These are phyloP conservation scores for Bagarius yarrelli DNA, from an alignment of 2,113 vertebrate species.

Conservation along the genomic window DNA sequence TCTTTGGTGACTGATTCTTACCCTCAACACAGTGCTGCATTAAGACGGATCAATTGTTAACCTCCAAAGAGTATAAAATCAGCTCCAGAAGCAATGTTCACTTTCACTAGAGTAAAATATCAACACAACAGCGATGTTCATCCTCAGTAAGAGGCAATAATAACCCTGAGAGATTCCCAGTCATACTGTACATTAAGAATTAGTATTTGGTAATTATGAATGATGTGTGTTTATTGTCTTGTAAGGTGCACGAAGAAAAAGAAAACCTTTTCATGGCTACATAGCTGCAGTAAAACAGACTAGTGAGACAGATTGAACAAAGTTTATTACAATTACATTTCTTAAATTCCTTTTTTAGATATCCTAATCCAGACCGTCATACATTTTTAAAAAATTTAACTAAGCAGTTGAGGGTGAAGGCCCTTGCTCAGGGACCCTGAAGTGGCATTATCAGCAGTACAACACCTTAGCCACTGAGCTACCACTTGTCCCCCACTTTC, in stretches of 20 bases:
- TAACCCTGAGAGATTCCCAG: not conserved
- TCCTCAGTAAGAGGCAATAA: not conserved
- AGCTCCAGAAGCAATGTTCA: not conserved
- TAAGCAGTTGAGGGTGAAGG: too few relatives aligned
- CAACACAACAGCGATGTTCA: not conserved
- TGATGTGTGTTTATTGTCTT: not conserved
- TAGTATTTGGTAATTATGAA: not conserved
- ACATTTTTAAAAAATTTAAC: too few relatives aligned
- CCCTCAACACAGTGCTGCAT: not conserved
- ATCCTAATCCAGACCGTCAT: too few relatives aligned
- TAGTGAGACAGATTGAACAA: not conserved
- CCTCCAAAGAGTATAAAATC: not conserved
- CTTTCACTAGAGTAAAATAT: not conserved
- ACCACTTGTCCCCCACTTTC: too few relatives aligned
- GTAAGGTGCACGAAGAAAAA: not conserved
- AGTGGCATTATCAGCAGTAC: too few relatives aligned
- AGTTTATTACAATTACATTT: not conserved
- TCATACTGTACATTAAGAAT: not conserved
- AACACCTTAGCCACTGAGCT: too few relatives aligned
- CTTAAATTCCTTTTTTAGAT: too few relatives aligned
- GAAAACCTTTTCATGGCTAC: not conserved
- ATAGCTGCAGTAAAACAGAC: not conserved
- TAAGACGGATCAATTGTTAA: not conserved
- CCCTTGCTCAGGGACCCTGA: too few relatives aligned
- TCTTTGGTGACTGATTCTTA: not conserved